A percentile compares a stretch with the other conserved stretches of the same genome.
Evolutionary conservation across 2,113 vertebrate species (phyloP).

Genomic region (Nipponia nippon): DNA sequence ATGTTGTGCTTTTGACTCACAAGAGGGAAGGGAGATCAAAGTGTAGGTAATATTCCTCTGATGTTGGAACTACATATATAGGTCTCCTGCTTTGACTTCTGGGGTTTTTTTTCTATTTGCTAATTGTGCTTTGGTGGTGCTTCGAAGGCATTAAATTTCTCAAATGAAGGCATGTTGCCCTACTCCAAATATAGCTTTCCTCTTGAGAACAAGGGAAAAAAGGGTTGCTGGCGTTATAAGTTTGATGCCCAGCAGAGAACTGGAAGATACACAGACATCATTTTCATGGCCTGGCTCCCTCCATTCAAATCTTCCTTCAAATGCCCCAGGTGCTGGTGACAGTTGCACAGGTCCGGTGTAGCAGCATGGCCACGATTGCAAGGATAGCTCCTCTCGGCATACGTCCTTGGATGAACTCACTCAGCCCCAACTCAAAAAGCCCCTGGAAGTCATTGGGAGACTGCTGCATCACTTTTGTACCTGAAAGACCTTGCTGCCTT

Average conservation of each 20-base stretch:
- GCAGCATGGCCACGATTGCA: background rate
- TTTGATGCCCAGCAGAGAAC: background rate
- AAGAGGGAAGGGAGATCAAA: constrained; percentile 39
- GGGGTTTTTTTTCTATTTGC: background rate
- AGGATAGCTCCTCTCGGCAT: background rate
- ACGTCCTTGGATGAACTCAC: background rate
- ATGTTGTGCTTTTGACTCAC: constrained; percentile 21
- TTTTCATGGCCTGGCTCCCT: background rate
- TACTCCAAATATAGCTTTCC: background rate
- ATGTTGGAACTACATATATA: background rate
- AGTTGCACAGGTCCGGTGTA: background rate
- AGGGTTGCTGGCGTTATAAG: background rate
- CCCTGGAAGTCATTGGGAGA: background rate
- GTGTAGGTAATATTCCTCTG: background rate
- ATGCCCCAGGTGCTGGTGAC: background rate
- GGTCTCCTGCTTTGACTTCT: background rate
- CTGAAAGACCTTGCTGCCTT: background rate
- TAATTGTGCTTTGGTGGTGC: background rate
- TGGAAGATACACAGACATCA: background rate
- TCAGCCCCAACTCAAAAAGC: background rate
- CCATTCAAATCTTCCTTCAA: background rate
- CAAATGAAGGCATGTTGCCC: background rate
- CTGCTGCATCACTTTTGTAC: fast-evolving
- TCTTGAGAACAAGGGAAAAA: background rate
- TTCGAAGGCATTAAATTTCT: background rate